phyloP scores from a whole-genome alignment of 1,140 invertebrate genomes.

The Temnothorax longispinosus region DNA sequence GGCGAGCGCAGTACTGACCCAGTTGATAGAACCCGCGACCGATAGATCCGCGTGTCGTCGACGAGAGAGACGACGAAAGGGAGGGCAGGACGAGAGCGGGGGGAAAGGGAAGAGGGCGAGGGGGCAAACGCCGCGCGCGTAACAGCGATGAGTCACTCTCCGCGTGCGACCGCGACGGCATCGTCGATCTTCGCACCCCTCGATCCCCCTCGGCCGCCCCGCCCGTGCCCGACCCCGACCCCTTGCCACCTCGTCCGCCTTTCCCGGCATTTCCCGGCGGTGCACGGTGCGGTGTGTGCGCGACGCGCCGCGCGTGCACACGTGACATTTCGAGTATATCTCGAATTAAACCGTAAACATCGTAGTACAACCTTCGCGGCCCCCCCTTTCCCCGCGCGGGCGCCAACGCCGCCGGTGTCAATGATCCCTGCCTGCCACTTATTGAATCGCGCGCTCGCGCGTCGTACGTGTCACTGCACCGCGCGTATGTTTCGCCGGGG shows the following conservation, averaged over 20 bases:
- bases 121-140: conserved; percentile 18
- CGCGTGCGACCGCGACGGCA: conserved; percentile 27
- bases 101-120: conserved; percentile 5
- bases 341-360: conserved; percentile 81
- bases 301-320: conserved; percentile 48
- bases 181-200: conserved; percentile 62
- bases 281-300: conserved; percentile 2
- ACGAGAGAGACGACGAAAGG: background rate
- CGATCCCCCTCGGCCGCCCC: background rate
- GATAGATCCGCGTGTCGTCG: conserved; percentile 30
- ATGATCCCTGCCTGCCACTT: conserved; percentile 79
- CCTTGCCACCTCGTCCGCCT: background rate
- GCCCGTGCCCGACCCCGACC: background rate
- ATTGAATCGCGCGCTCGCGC: conserved; percentile 77
- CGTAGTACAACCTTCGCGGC: conserved; percentile 68
- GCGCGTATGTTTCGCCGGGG: conserved; percentile 34
- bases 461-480: conserved; percentile 46
- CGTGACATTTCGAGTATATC: conserved; percentile 77
- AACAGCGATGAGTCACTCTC: conserved; percentile 66
- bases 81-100: background rate
- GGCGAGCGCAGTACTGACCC: conserved; percentile 42
- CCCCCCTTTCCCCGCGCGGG: conserved; percentile 25
- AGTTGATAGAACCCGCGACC: conserved; percentile 56
- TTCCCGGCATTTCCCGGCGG: conserved; percentile 46
- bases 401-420: conserved; percentile 70